phyloP scores from a whole-genome alignment of 2,113 vertebrate species.

The Equus przewalskii region DNA sequence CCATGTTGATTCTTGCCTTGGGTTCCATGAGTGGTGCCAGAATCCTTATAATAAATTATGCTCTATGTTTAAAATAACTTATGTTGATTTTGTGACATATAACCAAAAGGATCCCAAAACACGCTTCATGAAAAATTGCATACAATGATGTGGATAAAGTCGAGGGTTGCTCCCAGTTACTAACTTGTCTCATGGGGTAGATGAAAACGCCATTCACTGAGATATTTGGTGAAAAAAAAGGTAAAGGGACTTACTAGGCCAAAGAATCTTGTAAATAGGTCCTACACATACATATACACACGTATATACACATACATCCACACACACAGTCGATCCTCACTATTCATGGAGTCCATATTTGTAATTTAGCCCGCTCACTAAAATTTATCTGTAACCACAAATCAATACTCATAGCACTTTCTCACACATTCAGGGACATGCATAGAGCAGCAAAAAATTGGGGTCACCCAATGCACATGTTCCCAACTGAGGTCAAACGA shows the following conservation, averaged over 20 bases:
- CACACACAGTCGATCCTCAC: not conserved
- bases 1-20: not conserved
- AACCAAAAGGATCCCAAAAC: not conserved
- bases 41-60: not conserved
- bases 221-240: not conserved
- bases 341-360: slow-evolving; percentile 22
- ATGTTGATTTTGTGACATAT: not conserved
- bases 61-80: not conserved
- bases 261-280: not conserved
- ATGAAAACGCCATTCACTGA: not conserved
- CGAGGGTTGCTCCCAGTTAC: not conserved
- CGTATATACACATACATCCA: not conserved
- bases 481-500: not conserved
- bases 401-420: not conserved
- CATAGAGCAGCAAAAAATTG: not conserved
- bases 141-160: not conserved
- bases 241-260: not conserved
- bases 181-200: not conserved
- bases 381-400: not conserved
- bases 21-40: not conserved
- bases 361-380: not conserved
- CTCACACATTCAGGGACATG: not conserved
- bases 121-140: not conserved
- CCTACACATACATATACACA: not conserved
- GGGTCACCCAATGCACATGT: not conserved